Evolutionary conservation across 2,797 vertebrate species (phyloP).

Genomic region (Cyclopterus lumpus): DNA sequence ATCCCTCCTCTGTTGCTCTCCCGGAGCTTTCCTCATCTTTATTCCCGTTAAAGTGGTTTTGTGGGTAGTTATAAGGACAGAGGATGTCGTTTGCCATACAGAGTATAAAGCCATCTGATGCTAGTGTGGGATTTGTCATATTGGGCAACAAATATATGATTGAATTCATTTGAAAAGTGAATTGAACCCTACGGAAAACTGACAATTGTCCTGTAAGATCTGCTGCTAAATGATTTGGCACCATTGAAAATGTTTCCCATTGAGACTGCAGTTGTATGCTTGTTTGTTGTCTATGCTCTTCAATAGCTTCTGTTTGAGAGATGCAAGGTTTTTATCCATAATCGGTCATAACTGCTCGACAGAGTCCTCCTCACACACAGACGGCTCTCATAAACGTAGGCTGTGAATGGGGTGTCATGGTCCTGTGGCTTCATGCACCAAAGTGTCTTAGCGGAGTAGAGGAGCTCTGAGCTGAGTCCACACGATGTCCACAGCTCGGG

Average conservation of each 20-base stretch:
- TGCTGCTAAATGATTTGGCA: conserved; percentile 1
- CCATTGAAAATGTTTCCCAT: neutral
- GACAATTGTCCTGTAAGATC: neutral
- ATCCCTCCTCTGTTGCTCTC: no score
- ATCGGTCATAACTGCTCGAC: neutral
- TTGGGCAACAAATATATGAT: neutral
- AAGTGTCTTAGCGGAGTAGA: neutral
- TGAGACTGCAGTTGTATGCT: conserved; percentile 6
- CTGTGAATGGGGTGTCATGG: neutral
- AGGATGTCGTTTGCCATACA: neutral
- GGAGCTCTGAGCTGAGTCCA: neutral
- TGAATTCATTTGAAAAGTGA: neutral
- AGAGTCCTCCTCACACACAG: neutral
- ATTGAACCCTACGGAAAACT: neutral
- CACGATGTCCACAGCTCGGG: neutral
- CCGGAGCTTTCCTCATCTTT: neutral
- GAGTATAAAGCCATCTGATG: neutral
- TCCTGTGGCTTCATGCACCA: neutral
- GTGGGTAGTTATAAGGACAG: neutral
- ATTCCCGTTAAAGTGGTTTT: neutral
- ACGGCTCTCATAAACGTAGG: neutral
- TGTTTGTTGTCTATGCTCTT: neutral
- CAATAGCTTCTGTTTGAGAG: conserved; percentile 13
- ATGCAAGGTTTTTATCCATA: neutral
- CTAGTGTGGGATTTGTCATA: neutral